Evolutionary conservation across 2,888 invertebrate genomes (phyloP), one percentile per base, ranked within the genome.

Genomic region (Sminthurides aquaticus): DNA sequence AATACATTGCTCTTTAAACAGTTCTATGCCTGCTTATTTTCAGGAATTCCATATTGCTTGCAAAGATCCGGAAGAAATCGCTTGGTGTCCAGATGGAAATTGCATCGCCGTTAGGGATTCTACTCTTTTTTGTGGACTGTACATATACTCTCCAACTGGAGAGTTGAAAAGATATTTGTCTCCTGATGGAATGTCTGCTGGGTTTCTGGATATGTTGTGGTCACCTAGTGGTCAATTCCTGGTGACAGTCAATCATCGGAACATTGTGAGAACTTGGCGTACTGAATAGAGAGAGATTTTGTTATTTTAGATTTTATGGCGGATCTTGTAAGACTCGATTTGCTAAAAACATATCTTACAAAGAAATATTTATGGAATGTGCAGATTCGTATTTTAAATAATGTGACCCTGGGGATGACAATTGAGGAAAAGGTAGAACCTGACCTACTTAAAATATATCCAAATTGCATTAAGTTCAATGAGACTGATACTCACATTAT

Each of bases 401-500:
- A 62, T n/a, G 49, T 67, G 2, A 67, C 69, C 1, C 69, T 66
- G 29, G 71, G 69, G 22, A 49, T 63, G 1, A 26, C 67, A 1
- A 27, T 71, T 2, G 68, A 69, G 57, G 71, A 71, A 49, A 63
- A 67, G 5, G 49, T 71, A 22, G 68, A 69, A 18, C 58, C 24
- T 15, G n/a, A 43, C 24, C n/a, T 67, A 1, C 49, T 26, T 20
- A 8, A 43, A 3, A 18, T 20, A 49, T 66, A 58, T 43, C 26
- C 58, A n/a, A 20, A 49, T 11, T 66, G 62, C 49, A 48, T 59
- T 26, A 22, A 34, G 29, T 59, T 25, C 54, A 59, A n/a, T 11
- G 60, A 64, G 52, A 49, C 49, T n/a, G 43, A 58, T 59, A 18
- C 49, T 34, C 3, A 52, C 28, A n/a, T 24, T 26, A 20, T 29